Conservation (phyloP, 2,797 vertebrate genomes). For the Agapornis canus region DNA sequence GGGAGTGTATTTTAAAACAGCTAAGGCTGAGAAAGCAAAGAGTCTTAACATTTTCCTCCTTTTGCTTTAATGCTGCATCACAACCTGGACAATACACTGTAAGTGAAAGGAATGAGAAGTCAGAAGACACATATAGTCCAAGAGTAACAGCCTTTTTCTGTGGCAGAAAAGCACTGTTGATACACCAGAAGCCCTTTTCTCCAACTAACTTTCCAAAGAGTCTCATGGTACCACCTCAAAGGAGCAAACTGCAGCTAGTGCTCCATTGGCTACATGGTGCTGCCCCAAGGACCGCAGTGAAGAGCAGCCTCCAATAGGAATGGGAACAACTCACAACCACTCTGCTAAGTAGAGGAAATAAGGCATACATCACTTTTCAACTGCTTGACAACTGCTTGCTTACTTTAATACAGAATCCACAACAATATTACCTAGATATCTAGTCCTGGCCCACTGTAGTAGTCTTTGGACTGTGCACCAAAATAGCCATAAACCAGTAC, state of each 20-base stretch:
- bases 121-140: neutral
- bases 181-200: neutral
- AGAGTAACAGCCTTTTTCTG: neutral
- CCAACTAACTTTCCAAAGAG: neutral
- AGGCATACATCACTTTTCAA: neutral
- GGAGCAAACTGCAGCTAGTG: neutral
- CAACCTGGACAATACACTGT: neutral
- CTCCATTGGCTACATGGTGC: neutral
- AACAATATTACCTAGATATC: neutral
- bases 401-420: neutral
- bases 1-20: neutral
- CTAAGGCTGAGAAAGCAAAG: neutral
- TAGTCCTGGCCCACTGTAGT: neutral
- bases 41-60: neutral
- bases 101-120: neutral
- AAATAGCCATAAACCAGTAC: neutral
- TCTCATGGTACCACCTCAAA: neutral
- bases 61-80: neutral
- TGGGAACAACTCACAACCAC: neutral
- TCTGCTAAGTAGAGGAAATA: neutral
- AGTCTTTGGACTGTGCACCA: neutral
- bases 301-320: neutral
- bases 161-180: neutral
- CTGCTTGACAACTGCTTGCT: fast-evolving
- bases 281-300: neutral